These are phyloP conservation scores for Eufriesea mexicana DNA, from an alignment of 1,140 invertebrate species.

Conservation along the genomic window DNA sequence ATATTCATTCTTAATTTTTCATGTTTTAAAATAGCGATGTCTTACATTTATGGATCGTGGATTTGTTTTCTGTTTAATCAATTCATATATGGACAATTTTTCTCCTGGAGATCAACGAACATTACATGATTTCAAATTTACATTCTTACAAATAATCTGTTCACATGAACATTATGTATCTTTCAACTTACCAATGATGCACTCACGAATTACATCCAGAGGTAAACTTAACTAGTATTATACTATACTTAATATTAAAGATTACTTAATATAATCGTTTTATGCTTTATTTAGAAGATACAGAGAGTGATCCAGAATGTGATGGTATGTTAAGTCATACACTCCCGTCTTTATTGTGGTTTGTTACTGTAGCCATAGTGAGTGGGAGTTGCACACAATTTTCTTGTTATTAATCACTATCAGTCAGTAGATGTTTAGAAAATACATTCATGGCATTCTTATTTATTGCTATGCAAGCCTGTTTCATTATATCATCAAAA, in stretches of 20 bases:
- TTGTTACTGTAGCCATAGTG: conserved; percentile 63
- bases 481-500: conserved; percentile 26
- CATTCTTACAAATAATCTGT: conserved; percentile 95
- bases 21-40: conserved; percentile 86
- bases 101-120: conserved; percentile 89
- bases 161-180: conserved; percentile 96
- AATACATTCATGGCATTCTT: conserved; percentile 33
- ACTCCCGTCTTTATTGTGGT: conserved; percentile 65
- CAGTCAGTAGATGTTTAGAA: conserved; percentile 34
- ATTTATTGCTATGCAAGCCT: conserved; percentile 45
- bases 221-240: conserved; percentile 63
- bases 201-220: conserved; percentile 81
- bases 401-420: conserved; percentile 43
- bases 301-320: conserved; percentile 74
- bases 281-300: conserved; percentile 76
- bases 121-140: conserved; percentile 93
- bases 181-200: conserved; percentile 92
- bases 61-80: conserved; percentile 94
- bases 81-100: conserved; percentile 93
- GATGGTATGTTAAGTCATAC: conserved; percentile 77
- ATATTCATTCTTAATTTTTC: conserved; percentile 22
- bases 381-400: conserved; percentile 61
- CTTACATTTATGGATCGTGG: conserved; percentile 96
- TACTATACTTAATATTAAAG: conserved; percentile 27
- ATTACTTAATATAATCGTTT: conserved; percentile 72